Conservation (phyloP, 2,113 vertebrate genomes). For the Poicephalus meyeri region DNA sequence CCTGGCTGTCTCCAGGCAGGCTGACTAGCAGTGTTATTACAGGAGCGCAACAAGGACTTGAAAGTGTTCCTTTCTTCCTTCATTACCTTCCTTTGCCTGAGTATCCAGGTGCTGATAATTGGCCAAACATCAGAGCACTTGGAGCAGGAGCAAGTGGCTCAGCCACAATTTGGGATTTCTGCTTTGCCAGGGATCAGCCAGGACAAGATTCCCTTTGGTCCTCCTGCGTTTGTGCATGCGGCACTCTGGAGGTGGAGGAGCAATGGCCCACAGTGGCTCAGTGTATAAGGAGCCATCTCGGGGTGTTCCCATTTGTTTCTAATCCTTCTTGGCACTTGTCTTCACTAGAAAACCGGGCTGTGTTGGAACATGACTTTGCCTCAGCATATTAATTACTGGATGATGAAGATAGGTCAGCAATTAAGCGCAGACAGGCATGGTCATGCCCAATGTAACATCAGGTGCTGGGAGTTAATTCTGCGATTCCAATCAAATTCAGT, state of each 20-base stretch:
- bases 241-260: background rate
- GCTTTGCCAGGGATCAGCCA: background rate
- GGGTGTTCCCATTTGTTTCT: constrained; percentile 12
- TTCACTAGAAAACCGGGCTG: background rate
- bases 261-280: rapidly evolving
- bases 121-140: constrained; percentile 21
- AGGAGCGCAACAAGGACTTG: background rate
- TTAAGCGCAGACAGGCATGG: constrained; percentile 20
- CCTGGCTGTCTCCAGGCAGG: background rate
- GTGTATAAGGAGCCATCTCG: background rate
- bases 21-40: background rate
- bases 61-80: background rate
- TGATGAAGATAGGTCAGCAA: constrained; percentile 61
- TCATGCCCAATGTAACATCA: background rate
- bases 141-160: background rate
- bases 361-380: constrained; percentile 52
- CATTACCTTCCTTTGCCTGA: background rate
- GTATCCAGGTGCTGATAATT: constrained; percentile 19
- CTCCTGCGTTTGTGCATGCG: background rate
- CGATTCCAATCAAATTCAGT: background rate
- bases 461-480: background rate
- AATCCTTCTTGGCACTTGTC: background rate
- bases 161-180: background rate
- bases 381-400: constrained; percentile 16
- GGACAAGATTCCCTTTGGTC: background rate